Percentiles rank a stretch among this genome's conserved stretches.
These are phyloP conservation scores for Discoglossus pictus DNA, from an alignment of 2,797 vertebrate species.

Conservation along the genomic window DNA sequence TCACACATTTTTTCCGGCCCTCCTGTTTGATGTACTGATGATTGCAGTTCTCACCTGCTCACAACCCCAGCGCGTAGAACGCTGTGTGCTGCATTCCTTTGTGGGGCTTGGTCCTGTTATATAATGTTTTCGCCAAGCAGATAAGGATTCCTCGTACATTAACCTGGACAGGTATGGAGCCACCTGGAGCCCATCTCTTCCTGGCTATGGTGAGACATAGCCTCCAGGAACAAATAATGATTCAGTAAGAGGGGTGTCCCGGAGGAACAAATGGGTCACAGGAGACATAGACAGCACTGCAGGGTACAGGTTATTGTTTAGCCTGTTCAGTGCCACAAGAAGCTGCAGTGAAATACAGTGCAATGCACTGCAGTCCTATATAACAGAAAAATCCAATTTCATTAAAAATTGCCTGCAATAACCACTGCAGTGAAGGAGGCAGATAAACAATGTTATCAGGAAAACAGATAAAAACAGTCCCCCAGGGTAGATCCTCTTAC, in stretches of 20 bases:
- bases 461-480: too few species aligned
- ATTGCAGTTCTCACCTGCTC: conserved; percentile 22
- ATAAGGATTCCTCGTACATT: conserved; percentile 33
- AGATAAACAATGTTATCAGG: too few species aligned
- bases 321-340: too few species aligned
- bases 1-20: too few species aligned
- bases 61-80: conserved; percentile 20
- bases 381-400: too few species aligned
- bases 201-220: conserved; percentile 1
- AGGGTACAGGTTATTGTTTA: too few species aligned
- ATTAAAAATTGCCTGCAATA: too few species aligned
- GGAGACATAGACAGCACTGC: too few species aligned
- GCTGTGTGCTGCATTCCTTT: conserved; percentile 43
- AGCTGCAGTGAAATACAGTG: too few species aligned
- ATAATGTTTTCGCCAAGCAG: conserved; percentile 45
- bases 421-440: too few species aligned
- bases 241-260: not conserved
- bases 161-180: conserved; percentile 3
- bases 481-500: too few species aligned
- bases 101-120: conserved; percentile 33
- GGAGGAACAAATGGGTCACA: not conserved
- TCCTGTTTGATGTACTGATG: not conserved
- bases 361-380: too few species aligned
- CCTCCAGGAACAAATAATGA: conserved; percentile 9
- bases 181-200: not conserved